Percentiles rank a stretch among this genome's conserved stretches.
phyloP scores from a whole-genome alignment of 2,888 invertebrate genomes.

The Phymatocera aterrima region DNA sequence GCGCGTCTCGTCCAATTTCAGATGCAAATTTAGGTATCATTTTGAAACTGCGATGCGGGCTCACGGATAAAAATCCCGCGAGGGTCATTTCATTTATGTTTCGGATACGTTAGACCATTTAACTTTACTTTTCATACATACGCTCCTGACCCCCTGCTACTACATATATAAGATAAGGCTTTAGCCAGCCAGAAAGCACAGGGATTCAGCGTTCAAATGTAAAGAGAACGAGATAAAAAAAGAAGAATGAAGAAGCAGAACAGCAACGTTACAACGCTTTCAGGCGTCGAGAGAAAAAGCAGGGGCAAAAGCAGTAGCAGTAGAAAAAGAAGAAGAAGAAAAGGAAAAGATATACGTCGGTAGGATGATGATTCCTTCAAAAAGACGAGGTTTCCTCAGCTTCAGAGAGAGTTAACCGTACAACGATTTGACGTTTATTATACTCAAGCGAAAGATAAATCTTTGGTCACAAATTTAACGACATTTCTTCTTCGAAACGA shows the following conservation, averaged over 20 bases:
- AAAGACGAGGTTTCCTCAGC: background rate
- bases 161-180: background rate
- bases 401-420: background rate
- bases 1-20: background rate
- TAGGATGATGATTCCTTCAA: background rate
- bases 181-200: background rate
- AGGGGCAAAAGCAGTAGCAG: background rate
- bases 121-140: background rate
- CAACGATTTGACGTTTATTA: background rate
- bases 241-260: background rate
- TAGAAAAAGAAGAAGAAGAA: too few species aligned
- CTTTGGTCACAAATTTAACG: slow-evolving; percentile 17
- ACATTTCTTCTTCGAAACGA: background rate
- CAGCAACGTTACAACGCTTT: background rate
- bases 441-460: slow-evolving; percentile 8
- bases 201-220: background rate
- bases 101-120: background rate
- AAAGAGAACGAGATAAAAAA: background rate
- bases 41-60: background rate
- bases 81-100: slow-evolving; percentile 5
- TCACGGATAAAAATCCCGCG: slow-evolving; percentile 2
- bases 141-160: background rate
- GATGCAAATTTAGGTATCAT: slow-evolving; percentile 29
- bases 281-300: background rate
- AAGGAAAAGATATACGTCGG: background rate